Evolutionary conservation across 2,113 vertebrate species (phyloP).

Genomic region (Bufo bufo): DNA sequence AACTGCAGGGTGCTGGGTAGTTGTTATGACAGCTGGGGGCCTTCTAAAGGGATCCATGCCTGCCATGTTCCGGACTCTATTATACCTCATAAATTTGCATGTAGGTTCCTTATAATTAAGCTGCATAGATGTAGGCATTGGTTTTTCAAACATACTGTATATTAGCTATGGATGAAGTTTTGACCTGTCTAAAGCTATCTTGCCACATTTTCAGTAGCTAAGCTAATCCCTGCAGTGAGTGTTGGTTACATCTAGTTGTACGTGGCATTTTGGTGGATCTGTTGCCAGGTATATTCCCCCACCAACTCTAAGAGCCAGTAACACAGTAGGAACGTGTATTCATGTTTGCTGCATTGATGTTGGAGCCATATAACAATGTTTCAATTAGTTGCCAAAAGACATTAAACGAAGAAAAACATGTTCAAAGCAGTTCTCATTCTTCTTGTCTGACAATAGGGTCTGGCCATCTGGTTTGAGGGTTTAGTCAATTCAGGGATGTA

Average conservation of each 20-base stretch:
- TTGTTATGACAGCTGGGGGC: no score
- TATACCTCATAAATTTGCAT: background rate
- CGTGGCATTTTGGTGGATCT: conserved; percentile 13
- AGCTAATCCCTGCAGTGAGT: background rate
- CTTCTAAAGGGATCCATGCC: no score
- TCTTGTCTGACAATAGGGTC: background rate
- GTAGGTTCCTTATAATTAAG: background rate
- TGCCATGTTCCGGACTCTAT: no score
- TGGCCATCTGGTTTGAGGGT: background rate
- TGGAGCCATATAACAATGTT: background rate
- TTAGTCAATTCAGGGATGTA: background rate
- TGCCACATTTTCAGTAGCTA: background rate
- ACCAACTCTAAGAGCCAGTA: background rate
- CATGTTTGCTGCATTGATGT: conserved; percentile 3
- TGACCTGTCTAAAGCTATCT: background rate
- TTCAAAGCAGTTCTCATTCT: conserved; percentile 6
- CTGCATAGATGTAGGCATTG: no score
- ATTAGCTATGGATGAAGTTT: background rate
- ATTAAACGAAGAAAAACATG: conserved; percentile 1
- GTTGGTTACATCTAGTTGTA: conserved; percentile 36
- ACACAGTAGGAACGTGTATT: conserved; percentile 10
- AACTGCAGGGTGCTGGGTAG: no score
- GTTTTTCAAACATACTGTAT: no score
- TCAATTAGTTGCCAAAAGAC: background rate
- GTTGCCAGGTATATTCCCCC: conserved; percentile 5